Conservation (phyloP, 2,797 vertebrate genomes). For the Hephaestus fuliginosus region DNA sequence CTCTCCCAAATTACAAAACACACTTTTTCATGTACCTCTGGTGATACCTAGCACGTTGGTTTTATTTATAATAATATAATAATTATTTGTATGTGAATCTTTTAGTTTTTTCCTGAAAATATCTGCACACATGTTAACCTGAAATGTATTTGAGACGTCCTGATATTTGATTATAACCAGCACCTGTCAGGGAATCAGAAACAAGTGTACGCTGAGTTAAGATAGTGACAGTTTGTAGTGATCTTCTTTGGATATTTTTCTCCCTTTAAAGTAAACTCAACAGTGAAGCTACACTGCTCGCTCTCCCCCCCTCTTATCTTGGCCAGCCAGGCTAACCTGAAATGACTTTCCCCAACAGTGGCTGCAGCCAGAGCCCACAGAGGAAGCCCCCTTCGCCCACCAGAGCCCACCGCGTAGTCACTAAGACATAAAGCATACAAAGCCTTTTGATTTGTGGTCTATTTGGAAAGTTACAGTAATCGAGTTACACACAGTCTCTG, state of each 20-base stretch:
- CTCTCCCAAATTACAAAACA: not conserved
- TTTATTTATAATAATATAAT: not conserved
- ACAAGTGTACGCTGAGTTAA: not conserved
- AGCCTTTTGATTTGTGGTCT: slow-evolving; percentile 50
- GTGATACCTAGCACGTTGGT: not conserved
- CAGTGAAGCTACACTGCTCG: not conserved
- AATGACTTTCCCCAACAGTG: slow-evolving; percentile 13
- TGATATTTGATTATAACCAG: not conserved
- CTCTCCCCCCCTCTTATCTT: not conserved
- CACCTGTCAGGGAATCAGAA: not conserved
- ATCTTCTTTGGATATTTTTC: not conserved
- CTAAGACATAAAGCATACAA: slow-evolving; percentile 26
- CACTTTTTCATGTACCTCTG: no score
- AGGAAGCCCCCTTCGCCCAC: slow-evolving; percentile 32
- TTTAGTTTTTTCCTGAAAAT: not conserved
- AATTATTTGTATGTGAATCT: not conserved
- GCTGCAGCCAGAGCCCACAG: slow-evolving; percentile 31
- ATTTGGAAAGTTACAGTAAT: slow-evolving; percentile 56
- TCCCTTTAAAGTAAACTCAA: not conserved
- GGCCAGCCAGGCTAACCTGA: slow-evolving; percentile 20
- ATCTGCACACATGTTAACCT: not conserved
- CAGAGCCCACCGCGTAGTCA: slow-evolving; percentile 2
- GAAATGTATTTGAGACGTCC: not conserved
- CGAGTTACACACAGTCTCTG: slow-evolving; percentile 44
- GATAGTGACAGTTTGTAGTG: not conserved